These are phyloP conservation scores for Paratrypauchen microcephalus DNA, from an alignment of 2,797 vertebrate genomes.

Conservation along the genomic window DNA sequence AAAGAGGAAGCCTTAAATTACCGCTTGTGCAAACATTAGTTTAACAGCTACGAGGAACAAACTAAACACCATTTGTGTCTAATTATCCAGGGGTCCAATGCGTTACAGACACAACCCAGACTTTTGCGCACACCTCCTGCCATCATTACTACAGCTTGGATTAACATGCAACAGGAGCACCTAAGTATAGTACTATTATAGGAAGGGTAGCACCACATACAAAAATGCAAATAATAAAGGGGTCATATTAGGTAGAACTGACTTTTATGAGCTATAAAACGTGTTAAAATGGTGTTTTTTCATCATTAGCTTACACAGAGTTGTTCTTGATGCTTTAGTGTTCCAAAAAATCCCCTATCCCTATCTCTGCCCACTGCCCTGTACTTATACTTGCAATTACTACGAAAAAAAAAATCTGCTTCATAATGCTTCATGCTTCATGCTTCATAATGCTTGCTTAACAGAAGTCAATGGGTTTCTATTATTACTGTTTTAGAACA, in stretches of 20 bases:
- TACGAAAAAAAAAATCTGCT: too few species aligned
- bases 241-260: neutral
- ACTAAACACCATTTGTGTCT: conserved; percentile 52
- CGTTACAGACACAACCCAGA: conserved; percentile 28
- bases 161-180: conserved; percentile 1
- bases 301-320: neutral
- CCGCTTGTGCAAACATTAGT: conserved; percentile 60
- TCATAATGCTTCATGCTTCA: too few species aligned
- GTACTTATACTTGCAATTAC: too few species aligned
- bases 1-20: conserved; percentile 56
- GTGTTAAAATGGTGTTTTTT: neutral
- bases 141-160: conserved; percentile 11
- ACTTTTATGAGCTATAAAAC: neutral
- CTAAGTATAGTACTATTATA: neutral
- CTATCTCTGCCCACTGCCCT: neutral
- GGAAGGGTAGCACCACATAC: neutral
- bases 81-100: conserved; percentile 51
- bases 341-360: neutral
- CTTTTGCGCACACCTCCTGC: conserved; percentile 17
- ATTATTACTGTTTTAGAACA: neutral
- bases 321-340: neutral
- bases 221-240: neutral
- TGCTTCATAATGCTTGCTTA: too few species aligned
- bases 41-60: conserved; percentile 56
- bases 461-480: neutral